phyloP scores from a whole-genome alignment of 2,113 vertebrate species.

The Paramisgurnus dabryanus region DNA sequence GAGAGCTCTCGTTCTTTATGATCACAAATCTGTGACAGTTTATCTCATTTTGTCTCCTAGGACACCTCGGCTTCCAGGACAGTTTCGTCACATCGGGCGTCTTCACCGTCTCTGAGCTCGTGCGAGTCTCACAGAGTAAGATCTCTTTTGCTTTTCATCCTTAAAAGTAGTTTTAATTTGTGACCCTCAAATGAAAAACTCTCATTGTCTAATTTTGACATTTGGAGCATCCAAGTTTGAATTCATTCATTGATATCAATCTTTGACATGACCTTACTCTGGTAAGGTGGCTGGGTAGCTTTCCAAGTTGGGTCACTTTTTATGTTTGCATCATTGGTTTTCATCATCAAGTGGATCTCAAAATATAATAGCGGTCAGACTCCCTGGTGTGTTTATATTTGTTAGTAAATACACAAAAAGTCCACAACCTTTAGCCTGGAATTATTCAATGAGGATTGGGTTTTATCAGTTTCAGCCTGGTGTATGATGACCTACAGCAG shows the following conservation, averaged over 20 bases:
- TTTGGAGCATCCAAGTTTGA: no score
- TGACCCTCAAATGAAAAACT: no score
- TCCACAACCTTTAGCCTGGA: neutral
- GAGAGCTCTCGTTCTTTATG: neutral
- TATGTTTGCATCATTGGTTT: no score
- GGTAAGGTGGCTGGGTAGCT: no score
- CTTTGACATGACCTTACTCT: no score
- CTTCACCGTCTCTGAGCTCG: constrained; percentile 96
- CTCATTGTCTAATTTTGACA: no score
- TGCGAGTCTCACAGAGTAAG: constrained; percentile 98
- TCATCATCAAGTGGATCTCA: neutral
- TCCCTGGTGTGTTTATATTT: no score
- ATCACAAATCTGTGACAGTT: neutral
- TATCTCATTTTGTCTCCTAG: constrained; percentile 74
- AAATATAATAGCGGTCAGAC: no score
- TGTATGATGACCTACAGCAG: neutral
- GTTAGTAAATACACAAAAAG: no score
- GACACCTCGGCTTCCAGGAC: constrained; percentile 99
- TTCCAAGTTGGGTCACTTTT: no score
- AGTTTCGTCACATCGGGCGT: constrained; percentile 98
- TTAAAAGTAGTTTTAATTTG: no score
- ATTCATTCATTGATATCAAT: no score
- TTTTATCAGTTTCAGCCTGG: neutral
- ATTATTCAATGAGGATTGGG: neutral
- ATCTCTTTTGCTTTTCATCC: constrained; percentile 40